A percentile compares a stretch with the other conserved stretches of the same genome.
These are phyloP conservation scores for Pseudocheirus occidentalis DNA, from an alignment of 2,797 vertebrate species.

Conservation along the genomic window DNA sequence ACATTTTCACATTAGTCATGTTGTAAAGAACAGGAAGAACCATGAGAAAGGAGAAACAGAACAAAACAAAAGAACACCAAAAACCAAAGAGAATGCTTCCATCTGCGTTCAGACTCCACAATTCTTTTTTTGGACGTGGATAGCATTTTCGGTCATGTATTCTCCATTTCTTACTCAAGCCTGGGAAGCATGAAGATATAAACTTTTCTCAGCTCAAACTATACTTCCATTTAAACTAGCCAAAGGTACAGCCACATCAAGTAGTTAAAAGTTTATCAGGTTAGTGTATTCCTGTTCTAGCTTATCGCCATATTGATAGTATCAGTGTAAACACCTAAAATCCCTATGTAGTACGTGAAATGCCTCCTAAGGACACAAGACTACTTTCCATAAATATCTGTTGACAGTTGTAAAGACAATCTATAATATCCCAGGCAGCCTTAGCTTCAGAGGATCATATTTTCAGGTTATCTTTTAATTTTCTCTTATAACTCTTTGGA, in stretches of 20 bases:
- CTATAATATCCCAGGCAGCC: not conserved
- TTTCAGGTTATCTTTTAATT: slow-evolving; percentile 51
- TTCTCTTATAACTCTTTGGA: slow-evolving; percentile 52
- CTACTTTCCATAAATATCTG: slow-evolving; percentile 10
- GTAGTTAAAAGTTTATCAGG: slow-evolving; percentile 2
- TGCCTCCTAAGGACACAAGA: not conserved
- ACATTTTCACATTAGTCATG: no score
- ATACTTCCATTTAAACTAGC: slow-evolving; percentile 8
- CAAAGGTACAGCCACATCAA: slow-evolving; percentile 15
- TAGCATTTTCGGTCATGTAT: no score
- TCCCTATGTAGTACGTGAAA: not conserved
- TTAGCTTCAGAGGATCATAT: not conserved
- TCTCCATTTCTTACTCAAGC: slow-evolving; percentile 8
- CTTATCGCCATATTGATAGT: slow-evolving; percentile 48
- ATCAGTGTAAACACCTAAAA: slow-evolving; percentile 35
- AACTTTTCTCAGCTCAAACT: slow-evolving; percentile 52
- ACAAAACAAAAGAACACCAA: no score
- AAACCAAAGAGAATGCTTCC: no score
- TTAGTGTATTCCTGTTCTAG: slow-evolving; percentile 15
- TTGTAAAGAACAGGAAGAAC: no score
- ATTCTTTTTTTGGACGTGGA: no score
- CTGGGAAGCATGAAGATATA: slow-evolving; percentile 22
- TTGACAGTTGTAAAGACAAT: slow-evolving; percentile 35
- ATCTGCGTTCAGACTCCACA: no score
- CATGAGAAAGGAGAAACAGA: no score